Conservation (phyloP, 2,113 vertebrate species). For the Microtus pennsylvanicus region DNA sequence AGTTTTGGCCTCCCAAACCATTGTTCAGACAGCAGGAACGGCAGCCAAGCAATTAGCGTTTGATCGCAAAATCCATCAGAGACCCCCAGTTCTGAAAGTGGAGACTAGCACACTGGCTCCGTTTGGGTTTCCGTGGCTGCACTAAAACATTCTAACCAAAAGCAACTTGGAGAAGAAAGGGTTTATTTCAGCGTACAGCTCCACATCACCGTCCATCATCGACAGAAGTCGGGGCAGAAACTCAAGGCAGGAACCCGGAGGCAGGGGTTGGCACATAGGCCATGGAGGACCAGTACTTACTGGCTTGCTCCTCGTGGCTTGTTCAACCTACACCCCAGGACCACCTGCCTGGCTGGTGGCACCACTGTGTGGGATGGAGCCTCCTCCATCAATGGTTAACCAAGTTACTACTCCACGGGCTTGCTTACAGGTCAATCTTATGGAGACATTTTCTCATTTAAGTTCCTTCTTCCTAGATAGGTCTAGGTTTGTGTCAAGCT, state of each 20-base stretch:
- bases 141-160: not conserved
- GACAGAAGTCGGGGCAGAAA: not conserved
- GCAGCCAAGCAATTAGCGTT: no score
- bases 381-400: not conserved
- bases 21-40: not conserved
- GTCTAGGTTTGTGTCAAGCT: not conserved
- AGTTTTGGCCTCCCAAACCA: not conserved
- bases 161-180: not conserved
- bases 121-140: not conserved
- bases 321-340: not conserved
- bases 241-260: not conserved
- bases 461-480: not conserved
- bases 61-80: not conserved
- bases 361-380: not conserved
- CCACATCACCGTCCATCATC: not conserved
- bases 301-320: not conserved
- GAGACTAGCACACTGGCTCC: not conserved
- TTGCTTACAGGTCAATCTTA: not conserved
- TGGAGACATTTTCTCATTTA: not conserved
- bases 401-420: not conserved
- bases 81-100: not conserved
- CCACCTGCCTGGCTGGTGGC: not conserved
- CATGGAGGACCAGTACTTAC: not conserved
- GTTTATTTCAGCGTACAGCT: not conserved
- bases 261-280: not conserved